Evolutionary conservation across 2,113 vertebrate species (phyloP).

Genomic region (Myiopsitta monachus): DNA sequence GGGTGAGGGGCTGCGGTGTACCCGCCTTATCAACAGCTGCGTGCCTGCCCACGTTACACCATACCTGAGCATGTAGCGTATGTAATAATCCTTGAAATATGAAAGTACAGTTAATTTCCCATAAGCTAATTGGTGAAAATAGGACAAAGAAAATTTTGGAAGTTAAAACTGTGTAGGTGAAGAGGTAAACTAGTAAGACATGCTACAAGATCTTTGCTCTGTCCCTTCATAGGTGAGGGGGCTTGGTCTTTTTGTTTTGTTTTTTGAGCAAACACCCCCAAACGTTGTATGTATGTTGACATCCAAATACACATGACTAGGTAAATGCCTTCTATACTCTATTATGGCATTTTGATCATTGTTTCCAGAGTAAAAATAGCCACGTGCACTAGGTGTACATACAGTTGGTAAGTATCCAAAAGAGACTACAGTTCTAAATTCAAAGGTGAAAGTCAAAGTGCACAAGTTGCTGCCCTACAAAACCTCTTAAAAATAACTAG

Average conservation of each 20-base stretch:
- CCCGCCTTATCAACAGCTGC: not conserved
- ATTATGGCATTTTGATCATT: not conserved
- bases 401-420: not conserved
- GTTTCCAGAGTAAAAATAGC: not conserved
- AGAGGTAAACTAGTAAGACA: not conserved
- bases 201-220: not conserved
- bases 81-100: rapidly evolving
- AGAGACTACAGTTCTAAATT: not conserved
- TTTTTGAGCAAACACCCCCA: not conserved
- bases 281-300: not conserved
- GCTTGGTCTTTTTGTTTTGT: not conserved
- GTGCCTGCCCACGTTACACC: not conserved
- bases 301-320: not conserved
- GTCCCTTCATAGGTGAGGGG: not conserved
- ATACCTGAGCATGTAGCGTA: rapidly evolving
- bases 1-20: not conserved
- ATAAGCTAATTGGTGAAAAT: not conserved
- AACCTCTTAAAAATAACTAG: not conserved
- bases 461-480: not conserved
- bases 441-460: slow-evolving; percentile 7
- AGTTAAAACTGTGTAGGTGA: not conserved
- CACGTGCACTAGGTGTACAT: not conserved
- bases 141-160: slow-evolving; percentile 1
- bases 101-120: not conserved
- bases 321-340: not conserved